Evolutionary conservation across 64 coral and sea anemone species (phyloP).

Genomic region (Pocillopora verrucosa): DNA sequence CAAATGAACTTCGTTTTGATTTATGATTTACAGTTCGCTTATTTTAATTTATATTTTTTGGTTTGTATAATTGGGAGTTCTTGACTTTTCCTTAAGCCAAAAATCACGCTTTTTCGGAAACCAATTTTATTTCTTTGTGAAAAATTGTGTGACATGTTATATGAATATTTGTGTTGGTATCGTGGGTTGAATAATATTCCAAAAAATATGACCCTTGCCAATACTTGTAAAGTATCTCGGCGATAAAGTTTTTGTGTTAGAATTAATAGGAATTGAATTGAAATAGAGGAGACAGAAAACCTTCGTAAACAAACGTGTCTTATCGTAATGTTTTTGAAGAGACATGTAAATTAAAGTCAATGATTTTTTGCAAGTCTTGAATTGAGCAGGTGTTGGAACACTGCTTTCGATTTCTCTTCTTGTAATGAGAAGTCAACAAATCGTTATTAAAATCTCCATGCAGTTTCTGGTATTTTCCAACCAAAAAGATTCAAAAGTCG

Average conservation of each 20-base stretch:
- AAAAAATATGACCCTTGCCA: too few species aligned
- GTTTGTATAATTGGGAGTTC: background rate
- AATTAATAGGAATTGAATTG: background rate
- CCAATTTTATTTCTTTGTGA: background rate
- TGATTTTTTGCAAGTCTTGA: background rate
- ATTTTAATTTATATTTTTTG: constrained; percentile 2
- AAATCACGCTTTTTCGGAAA: constrained; percentile 4
- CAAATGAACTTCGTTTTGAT: background rate
- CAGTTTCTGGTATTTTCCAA: background rate
- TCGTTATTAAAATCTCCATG: background rate
- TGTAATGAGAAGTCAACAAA: constrained; percentile 3
- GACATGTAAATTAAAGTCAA: constrained; percentile 4
- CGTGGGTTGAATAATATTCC: background rate
- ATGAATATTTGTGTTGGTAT: background rate
- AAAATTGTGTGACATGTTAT: constrained; percentile 23
- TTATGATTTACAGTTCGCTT: background rate
- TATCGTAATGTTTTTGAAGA: background rate
- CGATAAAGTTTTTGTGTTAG: background rate
- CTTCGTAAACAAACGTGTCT: constrained; percentile 19
- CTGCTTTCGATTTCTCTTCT: background rate
- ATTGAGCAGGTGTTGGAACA: background rate
- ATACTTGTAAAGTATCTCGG: background rate
- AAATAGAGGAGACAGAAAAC: background rate
- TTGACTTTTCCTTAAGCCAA: constrained; percentile 20
- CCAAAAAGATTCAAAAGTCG: background rate